phyloP scores from a whole-genome alignment of 2,113 vertebrate genomes.

The Ranitomeya imitator region DNA sequence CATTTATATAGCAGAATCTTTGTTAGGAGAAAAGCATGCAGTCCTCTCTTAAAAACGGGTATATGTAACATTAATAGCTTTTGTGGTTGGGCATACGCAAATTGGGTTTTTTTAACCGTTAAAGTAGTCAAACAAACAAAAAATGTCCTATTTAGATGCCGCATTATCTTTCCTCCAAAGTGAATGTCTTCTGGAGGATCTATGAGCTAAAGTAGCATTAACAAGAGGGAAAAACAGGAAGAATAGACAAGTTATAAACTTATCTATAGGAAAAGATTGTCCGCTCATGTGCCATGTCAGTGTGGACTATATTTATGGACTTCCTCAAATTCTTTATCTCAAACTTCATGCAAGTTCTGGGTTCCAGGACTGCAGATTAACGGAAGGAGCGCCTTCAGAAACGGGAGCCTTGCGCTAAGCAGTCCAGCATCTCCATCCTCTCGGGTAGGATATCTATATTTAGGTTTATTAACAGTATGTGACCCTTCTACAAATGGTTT shows the following conservation, averaged over 20 bases:
- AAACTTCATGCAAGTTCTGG: neutral
- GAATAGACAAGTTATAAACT: neutral
- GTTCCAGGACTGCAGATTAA: neutral
- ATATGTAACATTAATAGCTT: too few relatives aligned
- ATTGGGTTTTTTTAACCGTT: too few relatives aligned
- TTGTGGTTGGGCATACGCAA: too few relatives aligned
- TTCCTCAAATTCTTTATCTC: neutral
- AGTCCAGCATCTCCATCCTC: neutral
- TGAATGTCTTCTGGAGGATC: too few relatives aligned
- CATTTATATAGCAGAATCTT: too few relatives aligned
- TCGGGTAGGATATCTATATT: slow-evolving; percentile 17
- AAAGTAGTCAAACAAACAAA: too few relatives aligned
- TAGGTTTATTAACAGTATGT: neutral
- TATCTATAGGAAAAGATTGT: neutral
- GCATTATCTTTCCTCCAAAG: too few relatives aligned
- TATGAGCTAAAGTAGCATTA: too few relatives aligned
- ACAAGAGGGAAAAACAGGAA: neutral
- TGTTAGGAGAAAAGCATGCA: too few relatives aligned
- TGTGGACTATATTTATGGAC: slow-evolving; percentile 2
- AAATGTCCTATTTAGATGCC: too few relatives aligned
- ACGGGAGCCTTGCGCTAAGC: neutral
- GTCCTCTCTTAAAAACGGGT: too few relatives aligned
- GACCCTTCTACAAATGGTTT: slow-evolving; percentile 40
- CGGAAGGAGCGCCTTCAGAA: neutral
- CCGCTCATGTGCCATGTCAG: neutral